Conservation (phyloP, 2,113 vertebrate species). For the Myxocyprinus asiaticus region DNA sequence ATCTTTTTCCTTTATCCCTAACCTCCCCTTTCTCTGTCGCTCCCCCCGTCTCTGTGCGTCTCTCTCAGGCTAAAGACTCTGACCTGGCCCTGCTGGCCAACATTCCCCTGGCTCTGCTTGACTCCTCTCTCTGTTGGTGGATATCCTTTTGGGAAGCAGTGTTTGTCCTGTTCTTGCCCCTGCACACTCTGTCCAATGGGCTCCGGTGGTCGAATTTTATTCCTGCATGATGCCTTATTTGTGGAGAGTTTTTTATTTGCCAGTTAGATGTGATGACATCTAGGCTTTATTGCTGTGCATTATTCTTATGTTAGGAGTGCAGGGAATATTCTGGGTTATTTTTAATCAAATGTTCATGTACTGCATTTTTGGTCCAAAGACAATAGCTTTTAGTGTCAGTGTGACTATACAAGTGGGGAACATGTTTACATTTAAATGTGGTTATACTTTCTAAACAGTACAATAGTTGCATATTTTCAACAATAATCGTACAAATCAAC, state of each 20-base stretch:
- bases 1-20: background rate
- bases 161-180: constrained; percentile 1
- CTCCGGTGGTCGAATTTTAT: constrained; percentile 18
- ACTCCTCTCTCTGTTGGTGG: constrained; percentile 91
- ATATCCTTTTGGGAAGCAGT: constrained; percentile 81
- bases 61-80: constrained; percentile 81
- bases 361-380: too few species aligned
- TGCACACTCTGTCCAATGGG: constrained; percentile 43
- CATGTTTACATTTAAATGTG: too few species aligned
- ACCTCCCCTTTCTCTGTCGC: background rate
- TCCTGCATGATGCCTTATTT: constrained; percentile 45
- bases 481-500: too few species aligned
- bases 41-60: constrained; percentile 12
- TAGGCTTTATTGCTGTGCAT: background rate
- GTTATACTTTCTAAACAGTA: too few species aligned
- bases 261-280: background rate
- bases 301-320: background rate
- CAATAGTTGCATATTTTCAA: too few species aligned
- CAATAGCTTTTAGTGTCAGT: too few species aligned
- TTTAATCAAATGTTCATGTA: background rate
- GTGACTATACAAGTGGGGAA: too few species aligned
- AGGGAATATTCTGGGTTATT: background rate
- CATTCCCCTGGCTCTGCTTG: constrained; percentile 87
- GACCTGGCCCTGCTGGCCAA: constrained; percentile 84
- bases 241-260: background rate